Conservation (phyloP, 2,113 vertebrate genomes). For the Hydrochoerus hydrochaeris region DNA sequence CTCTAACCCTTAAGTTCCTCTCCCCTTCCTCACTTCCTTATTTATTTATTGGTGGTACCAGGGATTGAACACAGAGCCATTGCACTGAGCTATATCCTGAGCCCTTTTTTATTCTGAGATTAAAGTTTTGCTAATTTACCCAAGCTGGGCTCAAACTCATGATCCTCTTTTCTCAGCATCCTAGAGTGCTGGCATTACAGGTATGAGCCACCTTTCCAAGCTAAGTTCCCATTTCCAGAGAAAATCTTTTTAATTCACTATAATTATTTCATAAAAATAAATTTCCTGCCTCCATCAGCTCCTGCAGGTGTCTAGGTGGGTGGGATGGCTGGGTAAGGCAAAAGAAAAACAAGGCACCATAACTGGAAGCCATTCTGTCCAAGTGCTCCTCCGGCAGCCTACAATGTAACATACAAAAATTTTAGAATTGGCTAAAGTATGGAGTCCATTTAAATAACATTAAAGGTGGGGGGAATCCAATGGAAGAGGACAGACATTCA, state of each 20-base stretch:
- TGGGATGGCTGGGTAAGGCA: neutral
- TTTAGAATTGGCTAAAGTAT: neutral
- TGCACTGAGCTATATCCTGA: neutral
- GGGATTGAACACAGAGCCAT: neutral
- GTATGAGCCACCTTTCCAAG: neutral
- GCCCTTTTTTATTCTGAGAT: neutral
- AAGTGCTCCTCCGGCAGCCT: neutral
- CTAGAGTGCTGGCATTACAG: neutral
- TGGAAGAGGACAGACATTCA: neutral
- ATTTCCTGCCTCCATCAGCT: neutral
- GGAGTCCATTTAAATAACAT: neutral
- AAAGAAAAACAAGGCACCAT: neutral
- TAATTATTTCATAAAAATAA: conserved; percentile 51
- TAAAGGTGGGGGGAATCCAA: neutral
- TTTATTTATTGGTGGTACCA: neutral
- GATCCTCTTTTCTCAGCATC: neutral
- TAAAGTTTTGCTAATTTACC: neutral
- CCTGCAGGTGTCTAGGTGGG: neutral
- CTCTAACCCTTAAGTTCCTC: neutral
- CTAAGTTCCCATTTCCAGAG: neutral
- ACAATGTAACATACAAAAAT: neutral
- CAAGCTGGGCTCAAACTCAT: neutral
- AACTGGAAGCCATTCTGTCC: neutral
- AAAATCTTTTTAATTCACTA: conserved; percentile 37
- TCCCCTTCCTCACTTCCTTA: neutral